These are phyloP conservation scores for Eupithecia dodoneata DNA, from an alignment of 2,888 invertebrate species.

Conservation along the genomic window DNA sequence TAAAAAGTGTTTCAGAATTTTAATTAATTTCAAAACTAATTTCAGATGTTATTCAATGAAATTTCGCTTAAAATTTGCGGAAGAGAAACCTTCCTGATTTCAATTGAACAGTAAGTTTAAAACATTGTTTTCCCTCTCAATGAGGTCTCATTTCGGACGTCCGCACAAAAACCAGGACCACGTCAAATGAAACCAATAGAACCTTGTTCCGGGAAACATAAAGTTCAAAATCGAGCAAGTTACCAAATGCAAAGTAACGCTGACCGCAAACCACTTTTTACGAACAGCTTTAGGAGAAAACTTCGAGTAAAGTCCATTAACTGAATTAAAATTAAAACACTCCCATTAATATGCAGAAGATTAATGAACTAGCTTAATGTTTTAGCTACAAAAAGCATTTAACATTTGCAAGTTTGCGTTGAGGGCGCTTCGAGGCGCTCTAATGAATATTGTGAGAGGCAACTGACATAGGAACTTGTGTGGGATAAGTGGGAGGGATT, in stretches of 20 bases:
- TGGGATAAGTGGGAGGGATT: neutral
- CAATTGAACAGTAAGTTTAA: conserved; percentile 9
- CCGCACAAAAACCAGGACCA: conserved; percentile 11
- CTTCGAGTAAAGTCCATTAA: conserved; percentile 56
- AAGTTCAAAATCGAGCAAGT: conserved; percentile 17
- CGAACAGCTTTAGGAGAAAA: conserved; percentile 50
- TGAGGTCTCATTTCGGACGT: conserved; percentile 12
- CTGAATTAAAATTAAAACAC: conserved; percentile 59
- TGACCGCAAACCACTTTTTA: conserved; percentile 41
- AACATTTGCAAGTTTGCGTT: conserved; percentile 18
- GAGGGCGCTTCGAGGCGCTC: conserved; percentile 1
- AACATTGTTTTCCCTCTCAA: conserved; percentile 13
- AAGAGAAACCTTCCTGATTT: conserved; percentile 1
- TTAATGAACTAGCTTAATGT: conserved; percentile 50
- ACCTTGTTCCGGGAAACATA: neutral
- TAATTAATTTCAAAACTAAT: neutral
- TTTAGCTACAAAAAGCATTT: conserved; percentile 32
- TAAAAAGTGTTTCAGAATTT: neutral
- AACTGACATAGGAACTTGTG: neutral
- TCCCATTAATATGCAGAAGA: conserved; percentile 58
- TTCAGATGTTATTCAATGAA: neutral
- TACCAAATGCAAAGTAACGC: conserved; percentile 16
- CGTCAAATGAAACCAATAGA: neutral
- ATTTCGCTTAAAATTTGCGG: neutral
- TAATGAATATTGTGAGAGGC: neutral